Conservation (phyloP, 2,797 vertebrate species). For the Phrynocephalus vlangalii region DNA sequence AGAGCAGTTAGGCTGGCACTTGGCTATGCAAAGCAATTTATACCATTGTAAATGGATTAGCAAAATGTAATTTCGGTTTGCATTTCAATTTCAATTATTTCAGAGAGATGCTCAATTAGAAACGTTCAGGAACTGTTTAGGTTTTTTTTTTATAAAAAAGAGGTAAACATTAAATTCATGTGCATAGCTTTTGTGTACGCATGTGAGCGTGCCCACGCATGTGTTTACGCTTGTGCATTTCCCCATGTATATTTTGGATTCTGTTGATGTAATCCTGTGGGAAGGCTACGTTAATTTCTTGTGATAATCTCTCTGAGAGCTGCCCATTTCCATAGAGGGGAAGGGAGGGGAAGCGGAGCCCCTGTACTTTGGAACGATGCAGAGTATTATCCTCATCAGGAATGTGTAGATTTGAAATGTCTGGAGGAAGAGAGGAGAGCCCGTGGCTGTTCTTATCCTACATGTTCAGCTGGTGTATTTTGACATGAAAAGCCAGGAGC, state of each 20-base stretch:
- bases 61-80: slow-evolving; percentile 68
- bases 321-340: slow-evolving; percentile 29
- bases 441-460: slow-evolving; percentile 65
- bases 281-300: neutral
- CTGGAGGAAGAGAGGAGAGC: slow-evolving; percentile 57
- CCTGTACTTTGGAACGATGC: slow-evolving; percentile 57
- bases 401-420: slow-evolving; percentile 67
- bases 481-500: slow-evolving; percentile 64
- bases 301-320: slow-evolving; percentile 22
- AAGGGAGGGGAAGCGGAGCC: slow-evolving; percentile 15
- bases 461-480: slow-evolving; percentile 68
- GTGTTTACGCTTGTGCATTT: neutral
- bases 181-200: neutral
- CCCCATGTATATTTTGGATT: slow-evolving; percentile 39
- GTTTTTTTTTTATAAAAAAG: neutral
- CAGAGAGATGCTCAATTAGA: slow-evolving; percentile 70
- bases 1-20: slow-evolving; percentile 69
- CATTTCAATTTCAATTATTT: slow-evolving; percentile 76
- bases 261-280: slow-evolving; percentile 5
- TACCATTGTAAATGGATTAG: slow-evolving; percentile 75
- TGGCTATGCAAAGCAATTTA: slow-evolving; percentile 73
- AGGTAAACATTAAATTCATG: slow-evolving; percentile 58
- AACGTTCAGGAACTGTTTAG: slow-evolving; percentile 70
- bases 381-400: slow-evolving; percentile 71
- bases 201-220: neutral